Conservation (phyloP, 2,888 invertebrate species). For the Amphipyra tragopoginis region DNA sequence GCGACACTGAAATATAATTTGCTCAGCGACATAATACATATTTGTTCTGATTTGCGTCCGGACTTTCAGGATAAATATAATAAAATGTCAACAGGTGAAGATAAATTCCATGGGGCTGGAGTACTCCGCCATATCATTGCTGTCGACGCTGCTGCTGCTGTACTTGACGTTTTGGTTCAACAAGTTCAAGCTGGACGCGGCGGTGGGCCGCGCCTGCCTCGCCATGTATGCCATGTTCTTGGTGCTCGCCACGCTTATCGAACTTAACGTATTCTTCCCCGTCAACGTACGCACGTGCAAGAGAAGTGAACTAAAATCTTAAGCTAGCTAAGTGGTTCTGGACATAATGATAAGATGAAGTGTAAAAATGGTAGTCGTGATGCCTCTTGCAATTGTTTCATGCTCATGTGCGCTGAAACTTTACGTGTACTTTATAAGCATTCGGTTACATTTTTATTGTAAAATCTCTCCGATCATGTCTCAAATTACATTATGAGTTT, state of each 20-base stretch:
- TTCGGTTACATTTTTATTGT: conserved; percentile 54
- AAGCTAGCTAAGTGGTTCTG: conserved; percentile 65
- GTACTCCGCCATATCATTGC: conserved; percentile 96
- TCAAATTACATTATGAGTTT: conserved; percentile 22
- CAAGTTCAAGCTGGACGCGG: conserved; percentile 95
- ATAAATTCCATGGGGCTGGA: conserved; percentile 97
- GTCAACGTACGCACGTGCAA: conserved; percentile 96
- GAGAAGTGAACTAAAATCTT: conserved; percentile 85
- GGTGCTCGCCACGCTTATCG: conserved; percentile 96
- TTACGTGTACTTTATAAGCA: conserved; percentile 61
- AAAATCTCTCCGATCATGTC: conserved; percentile 38
- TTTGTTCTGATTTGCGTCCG: conserved; percentile 8
- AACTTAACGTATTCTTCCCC: conserved; percentile 97
- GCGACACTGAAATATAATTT: conserved; percentile 45
- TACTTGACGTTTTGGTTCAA: conserved; percentile 96
- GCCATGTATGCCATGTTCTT: conserved; percentile 96
- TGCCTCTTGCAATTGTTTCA: conserved; percentile 64
- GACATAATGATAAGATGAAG: conserved; percentile 62
- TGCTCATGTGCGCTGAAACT: conserved; percentile 60
- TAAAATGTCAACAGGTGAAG: conserved; percentile 89
- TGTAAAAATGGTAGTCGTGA: conserved; percentile 63
- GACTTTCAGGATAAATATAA: conserved; percentile 39
- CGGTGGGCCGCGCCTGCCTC: conserved; percentile 95
- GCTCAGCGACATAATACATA: conserved; percentile 49
- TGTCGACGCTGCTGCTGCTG: conserved; percentile 95